These are phyloP conservation scores for Ariopsis seemanni DNA, from an alignment of 2,113 vertebrate species.

Conservation along the genomic window DNA sequence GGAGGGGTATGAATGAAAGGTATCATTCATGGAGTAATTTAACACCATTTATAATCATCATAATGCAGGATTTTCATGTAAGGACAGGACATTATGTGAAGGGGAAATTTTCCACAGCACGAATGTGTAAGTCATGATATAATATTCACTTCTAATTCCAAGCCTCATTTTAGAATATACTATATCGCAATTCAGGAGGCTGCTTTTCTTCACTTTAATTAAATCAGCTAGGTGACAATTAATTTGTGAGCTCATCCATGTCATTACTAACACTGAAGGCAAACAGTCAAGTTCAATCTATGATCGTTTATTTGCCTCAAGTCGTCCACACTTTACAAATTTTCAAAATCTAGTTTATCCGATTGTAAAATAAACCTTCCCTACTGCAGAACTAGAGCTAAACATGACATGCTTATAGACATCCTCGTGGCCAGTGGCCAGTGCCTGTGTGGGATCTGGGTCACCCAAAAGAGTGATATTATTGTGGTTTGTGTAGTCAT, in stretches of 20 bases:
- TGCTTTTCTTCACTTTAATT: neutral
- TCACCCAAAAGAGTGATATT: neutral
- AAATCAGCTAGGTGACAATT: too few relatives aligned
- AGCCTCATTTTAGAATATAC: neutral
- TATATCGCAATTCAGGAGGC: neutral
- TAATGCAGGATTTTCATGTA: too few relatives aligned
- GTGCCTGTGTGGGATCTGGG: neutral
- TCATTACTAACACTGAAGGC: too few relatives aligned
- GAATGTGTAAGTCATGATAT: neutral
- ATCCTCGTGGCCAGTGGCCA: neutral
- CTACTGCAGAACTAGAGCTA: too few relatives aligned
- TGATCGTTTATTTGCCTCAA: too few relatives aligned
- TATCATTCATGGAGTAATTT: too few relatives aligned
- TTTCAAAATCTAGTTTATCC: neutral
- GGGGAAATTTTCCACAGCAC: neutral
- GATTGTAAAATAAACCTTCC: neutral
- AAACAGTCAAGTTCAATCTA: too few relatives aligned
- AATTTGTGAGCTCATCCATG: too few relatives aligned
- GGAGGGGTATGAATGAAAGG: too few relatives aligned
- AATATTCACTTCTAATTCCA: neutral
- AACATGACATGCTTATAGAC: neutral
- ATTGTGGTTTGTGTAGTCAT: neutral
- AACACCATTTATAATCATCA: too few relatives aligned
- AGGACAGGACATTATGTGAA: too few relatives aligned
- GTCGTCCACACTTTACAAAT: too few relatives aligned